A percentile compares a stretch with the other conserved stretches of the same genome.
These are phyloP conservation scores for Mastacembelus armatus DNA, from an alignment of 2,797 vertebrate species.

Conservation along the genomic window DNA sequence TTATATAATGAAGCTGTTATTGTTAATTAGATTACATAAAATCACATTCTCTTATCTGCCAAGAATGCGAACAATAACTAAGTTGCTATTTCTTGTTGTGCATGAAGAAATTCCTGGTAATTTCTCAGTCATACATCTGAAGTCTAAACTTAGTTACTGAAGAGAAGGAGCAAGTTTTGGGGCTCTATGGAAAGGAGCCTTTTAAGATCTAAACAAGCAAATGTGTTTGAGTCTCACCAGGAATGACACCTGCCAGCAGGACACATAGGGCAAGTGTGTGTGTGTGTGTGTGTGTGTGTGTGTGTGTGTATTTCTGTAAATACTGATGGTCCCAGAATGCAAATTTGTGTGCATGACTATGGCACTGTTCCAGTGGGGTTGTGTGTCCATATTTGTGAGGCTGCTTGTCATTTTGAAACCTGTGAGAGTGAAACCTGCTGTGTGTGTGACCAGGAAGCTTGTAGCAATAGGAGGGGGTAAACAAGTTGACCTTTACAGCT, in stretches of 20 bases:
- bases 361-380: neutral
- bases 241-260: slow-evolving; percentile 30
- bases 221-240: slow-evolving; percentile 13
- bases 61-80: neutral
- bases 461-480: slow-evolving; percentile 63
- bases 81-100: neutral
- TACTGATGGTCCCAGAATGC: neutral
- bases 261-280: neutral
- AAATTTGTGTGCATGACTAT: slow-evolving; percentile 1
- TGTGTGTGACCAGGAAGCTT: slow-evolving; percentile 54
- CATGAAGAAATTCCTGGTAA: neutral
- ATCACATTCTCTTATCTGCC: neutral
- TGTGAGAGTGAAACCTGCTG: slow-evolving; percentile 39
- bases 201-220: neutral
- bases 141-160: neutral
- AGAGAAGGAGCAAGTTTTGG: neutral
- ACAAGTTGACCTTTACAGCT: slow-evolving; percentile 70
- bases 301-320: slow-evolving; percentile 2
- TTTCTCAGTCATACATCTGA: neutral
- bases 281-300: neutral
- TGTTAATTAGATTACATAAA: neutral
- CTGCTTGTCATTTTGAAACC: slow-evolving; percentile 49
- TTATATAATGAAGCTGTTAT: neutral
- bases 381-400: slow-evolving; percentile 9
- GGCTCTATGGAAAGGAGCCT: neutral